Evolutionary conservation across 2,797 vertebrate genomes (phyloP).

Genomic region (Setipinna tenuifilis): DNA sequence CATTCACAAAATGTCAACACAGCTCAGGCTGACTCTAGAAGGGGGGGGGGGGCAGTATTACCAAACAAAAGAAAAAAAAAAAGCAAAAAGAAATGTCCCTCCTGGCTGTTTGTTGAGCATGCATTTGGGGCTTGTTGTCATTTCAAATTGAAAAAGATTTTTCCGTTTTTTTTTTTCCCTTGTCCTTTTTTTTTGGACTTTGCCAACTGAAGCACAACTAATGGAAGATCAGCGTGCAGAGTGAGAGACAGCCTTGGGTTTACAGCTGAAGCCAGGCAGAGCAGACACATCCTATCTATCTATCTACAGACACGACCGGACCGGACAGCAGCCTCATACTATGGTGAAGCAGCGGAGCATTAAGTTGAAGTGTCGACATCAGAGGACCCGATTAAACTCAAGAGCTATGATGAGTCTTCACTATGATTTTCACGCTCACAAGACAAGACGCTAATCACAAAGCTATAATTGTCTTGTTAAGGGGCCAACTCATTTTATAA

Average conservation of each 20-base stretch:
- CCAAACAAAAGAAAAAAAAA: neutral
- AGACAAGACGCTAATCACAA: neutral
- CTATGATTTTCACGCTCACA: neutral
- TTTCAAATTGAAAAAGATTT: slow-evolving; percentile 31
- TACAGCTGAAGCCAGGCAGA: neutral
- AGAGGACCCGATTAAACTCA: neutral
- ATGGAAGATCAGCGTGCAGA: slow-evolving; percentile 34
- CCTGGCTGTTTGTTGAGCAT: slow-evolving; percentile 16
- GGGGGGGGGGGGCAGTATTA: neutral
- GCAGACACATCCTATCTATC: neutral
- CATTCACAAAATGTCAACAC: neutral
- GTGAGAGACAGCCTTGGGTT: neutral
- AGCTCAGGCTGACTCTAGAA: neutral
- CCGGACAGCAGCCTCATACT: neutral
- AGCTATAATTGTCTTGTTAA: neutral
- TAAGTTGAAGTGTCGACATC: neutral
- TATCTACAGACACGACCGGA: neutral
- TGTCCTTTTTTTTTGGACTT: neutral
- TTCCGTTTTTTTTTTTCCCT: neutral
- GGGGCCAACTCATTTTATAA: neutral
- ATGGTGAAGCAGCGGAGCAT: neutral
- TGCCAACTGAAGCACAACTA: slow-evolving; percentile 37
- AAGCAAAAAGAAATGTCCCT: neutral
- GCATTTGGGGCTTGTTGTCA: slow-evolving; percentile 18
- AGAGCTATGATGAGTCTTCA: neutral